Percentiles rank a stretch among this genome's conserved stretches.
Evolutionary conservation across 2,113 vertebrate species (phyloP).

Genomic region (Egretta garzetta): DNA sequence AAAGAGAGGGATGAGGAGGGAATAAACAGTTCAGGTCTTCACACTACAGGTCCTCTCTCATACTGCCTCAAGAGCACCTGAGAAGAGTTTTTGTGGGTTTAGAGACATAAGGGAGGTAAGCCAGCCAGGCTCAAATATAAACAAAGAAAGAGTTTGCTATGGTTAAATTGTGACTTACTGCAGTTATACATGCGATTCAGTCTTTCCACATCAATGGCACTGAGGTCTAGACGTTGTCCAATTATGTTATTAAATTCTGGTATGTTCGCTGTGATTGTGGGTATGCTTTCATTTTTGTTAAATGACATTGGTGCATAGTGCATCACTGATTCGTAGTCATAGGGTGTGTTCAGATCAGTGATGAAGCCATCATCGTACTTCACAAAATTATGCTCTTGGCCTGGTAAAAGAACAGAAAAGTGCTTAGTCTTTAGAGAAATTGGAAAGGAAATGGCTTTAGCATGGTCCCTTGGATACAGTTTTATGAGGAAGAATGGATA

Average conservation of each 20-base stretch:
- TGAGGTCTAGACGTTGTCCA: slow-evolving; percentile 90
- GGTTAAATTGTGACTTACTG: slow-evolving; percentile 76
- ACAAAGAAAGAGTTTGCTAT: neutral
- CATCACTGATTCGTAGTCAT: slow-evolving; percentile 94
- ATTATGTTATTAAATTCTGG: slow-evolving; percentile 86
- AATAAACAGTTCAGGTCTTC: neutral
- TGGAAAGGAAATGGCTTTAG: neutral
- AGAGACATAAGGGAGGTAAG: neutral
- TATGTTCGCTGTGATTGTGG: slow-evolving; percentile 91
- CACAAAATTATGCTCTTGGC: slow-evolving; percentile 82
- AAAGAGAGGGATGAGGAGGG: neutral
- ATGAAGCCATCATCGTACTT: slow-evolving; percentile 82
- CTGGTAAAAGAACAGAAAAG: slow-evolving; percentile 65
- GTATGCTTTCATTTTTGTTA: slow-evolving; percentile 83
- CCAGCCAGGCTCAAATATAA: neutral
- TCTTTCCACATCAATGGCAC: slow-evolving; percentile 81
- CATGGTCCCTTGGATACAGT: neutral
- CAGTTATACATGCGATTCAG: slow-evolving; percentile 95
- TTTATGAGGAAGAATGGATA: neutral
- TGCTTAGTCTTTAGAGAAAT: neutral
- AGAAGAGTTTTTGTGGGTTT: neutral
- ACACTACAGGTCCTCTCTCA: neutral
- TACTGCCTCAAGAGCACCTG: neutral
- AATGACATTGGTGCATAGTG: slow-evolving; percentile 89
- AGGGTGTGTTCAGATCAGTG: slow-evolving; percentile 91